A percentile compares a stretch with the other conserved stretches of the same genome.
Conservation (phyloP, 2,797 vertebrate species). For the Sylvia borin region DNA sequence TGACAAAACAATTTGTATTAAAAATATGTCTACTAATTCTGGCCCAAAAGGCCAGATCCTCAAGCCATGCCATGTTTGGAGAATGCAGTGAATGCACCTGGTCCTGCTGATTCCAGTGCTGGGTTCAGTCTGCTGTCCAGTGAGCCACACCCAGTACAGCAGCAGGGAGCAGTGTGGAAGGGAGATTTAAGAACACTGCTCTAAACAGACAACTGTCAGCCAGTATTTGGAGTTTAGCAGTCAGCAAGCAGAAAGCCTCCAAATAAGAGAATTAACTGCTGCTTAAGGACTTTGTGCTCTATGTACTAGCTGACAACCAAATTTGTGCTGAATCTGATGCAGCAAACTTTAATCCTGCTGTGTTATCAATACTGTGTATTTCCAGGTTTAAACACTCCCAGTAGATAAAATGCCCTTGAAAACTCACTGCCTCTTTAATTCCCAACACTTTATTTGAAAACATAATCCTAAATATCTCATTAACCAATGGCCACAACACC, state of each 20-base stretch:
- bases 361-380: neutral
- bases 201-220: neutral
- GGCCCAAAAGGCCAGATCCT: neutral
- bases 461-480: slow-evolving; percentile 3
- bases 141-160: neutral
- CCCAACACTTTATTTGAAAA: neutral
- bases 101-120: neutral
- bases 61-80: neutral
- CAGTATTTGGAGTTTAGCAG: neutral
- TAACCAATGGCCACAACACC: neutral
- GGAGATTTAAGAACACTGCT: neutral
- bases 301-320: neutral
- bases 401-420: slow-evolving; percentile 18
- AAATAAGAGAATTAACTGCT: slow-evolving; percentile 8
- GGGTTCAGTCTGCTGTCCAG: neutral
- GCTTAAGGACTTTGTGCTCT: neutral
- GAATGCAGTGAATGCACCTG: neutral
- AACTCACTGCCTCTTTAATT: neutral
- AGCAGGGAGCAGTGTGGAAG: neutral
- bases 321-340: slow-evolving; percentile 15
- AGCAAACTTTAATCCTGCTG: slow-evolving; percentile 28
- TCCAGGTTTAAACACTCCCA: neutral
- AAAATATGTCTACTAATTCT: neutral
- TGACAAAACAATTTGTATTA: neutral
- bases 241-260: neutral